Evolutionary conservation across 2,113 vertebrate genomes (phyloP), one percentile per base, ranked within the genome.

Genomic region (Prochilodus magdalenae): DNA sequence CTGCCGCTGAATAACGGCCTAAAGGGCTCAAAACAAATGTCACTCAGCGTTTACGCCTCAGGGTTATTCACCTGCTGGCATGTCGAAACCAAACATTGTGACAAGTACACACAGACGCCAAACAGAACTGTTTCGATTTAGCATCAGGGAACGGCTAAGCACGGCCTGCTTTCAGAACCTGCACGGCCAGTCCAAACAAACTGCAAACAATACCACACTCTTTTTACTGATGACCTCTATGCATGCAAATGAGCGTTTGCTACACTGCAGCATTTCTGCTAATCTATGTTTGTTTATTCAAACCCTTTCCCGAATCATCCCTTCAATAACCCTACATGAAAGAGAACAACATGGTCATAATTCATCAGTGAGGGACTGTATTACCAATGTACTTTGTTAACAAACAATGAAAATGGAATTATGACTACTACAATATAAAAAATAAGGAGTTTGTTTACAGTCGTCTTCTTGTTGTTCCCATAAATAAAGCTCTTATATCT

Each of bases 221-320:
- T 55, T 55, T 22, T 2, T 6, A 51, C 2, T 18, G 15, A 8
- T 65, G 27, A 65, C 27, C 11, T 36, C 0, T 13, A 6, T 0
- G 7, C 18, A 67, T 67, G 65, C 30, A 67, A 67, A 67, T 67
- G 7, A 10, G 5, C 36, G 15, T 36, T 36, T 22, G 10, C 49
- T 16, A 2, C 49, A 51, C 16, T 51, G 14, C 18, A 55, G 53
- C 18, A 5, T 20, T 55, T 22, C 22, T 7, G 16, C 18, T 20
- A 1, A n/a, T 22, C 27, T 40, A 51, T 66, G 16, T 20, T 22
- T 76, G 27, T 77, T 66, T 77, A 29, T 76, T 76, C 59, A 47
- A 75, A 76, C 29, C 59, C 22, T 22, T 49, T 20, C 10, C 20
- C 10, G 8, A 1, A 75, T 20, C 15, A 12, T 53, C 1, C 53